A percentile compares a stretch with the other conserved stretches of the same genome.
These are phyloP conservation scores for Telmatochromis sp. DNA, from an alignment of 2,113 vertebrate species.

Conservation along the genomic window DNA sequence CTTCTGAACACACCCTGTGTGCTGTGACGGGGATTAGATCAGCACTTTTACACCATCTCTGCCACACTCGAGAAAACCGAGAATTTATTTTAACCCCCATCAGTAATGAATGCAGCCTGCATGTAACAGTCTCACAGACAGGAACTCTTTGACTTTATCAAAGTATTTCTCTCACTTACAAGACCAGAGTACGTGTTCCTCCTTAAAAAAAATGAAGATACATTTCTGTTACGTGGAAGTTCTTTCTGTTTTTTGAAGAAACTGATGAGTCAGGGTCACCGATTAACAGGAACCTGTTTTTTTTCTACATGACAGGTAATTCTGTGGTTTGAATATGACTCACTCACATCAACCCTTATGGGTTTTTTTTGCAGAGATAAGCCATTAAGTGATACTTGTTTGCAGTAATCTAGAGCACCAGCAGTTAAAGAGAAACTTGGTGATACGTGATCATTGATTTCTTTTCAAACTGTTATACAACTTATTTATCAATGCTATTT, in stretches of 20 bases:
- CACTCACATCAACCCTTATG: not conserved
- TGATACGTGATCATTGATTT: not conserved
- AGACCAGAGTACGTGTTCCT: not conserved
- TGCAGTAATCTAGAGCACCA: not conserved
- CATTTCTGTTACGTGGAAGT: not conserved
- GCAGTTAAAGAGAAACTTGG: not conserved
- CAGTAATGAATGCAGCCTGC: not conserved
- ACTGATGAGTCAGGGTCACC: conserved; percentile 3
- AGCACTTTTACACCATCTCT: not conserved
- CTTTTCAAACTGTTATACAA: too few relatives aligned
- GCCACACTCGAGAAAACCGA: not conserved
- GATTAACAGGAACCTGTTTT: not conserved
- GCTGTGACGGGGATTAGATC: conserved; percentile 5
- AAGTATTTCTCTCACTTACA: not conserved
- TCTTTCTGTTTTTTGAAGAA: not conserved
- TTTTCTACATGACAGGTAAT: conserved; percentile 1
- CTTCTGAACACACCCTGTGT: conserved; percentile 10
- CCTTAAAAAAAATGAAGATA: not conserved
- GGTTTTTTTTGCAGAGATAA: not conserved
- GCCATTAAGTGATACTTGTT: not conserved
- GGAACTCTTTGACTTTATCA: not conserved
- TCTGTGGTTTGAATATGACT: conserved; percentile 1
- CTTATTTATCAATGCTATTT: too few relatives aligned
- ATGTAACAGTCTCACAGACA: not conserved
- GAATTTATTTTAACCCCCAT: not conserved